Conservation (phyloP, 2,113 vertebrate species). For the Falcunculus frontatus region DNA sequence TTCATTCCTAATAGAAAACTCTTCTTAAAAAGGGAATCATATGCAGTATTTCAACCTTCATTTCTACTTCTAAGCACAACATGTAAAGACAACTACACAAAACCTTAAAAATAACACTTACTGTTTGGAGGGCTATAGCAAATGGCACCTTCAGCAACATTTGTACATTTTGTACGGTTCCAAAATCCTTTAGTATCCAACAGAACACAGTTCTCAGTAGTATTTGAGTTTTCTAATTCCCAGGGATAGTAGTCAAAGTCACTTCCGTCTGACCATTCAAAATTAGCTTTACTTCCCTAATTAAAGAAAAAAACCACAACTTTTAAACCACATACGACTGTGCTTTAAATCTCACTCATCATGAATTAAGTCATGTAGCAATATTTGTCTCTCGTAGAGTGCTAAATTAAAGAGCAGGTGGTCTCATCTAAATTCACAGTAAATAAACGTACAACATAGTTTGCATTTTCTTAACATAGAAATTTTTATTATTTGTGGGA, state of each 20-base stretch:
- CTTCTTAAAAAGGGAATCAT: neutral
- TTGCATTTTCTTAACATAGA: neutral
- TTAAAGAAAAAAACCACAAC: neutral
- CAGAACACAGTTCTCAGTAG: slow-evolving; percentile 76
- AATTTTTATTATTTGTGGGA: neutral
- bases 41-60: neutral
- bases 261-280: slow-evolving; percentile 94
- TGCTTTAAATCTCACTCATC: neutral
- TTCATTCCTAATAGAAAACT: neutral
- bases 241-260: slow-evolving; percentile 69
- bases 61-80: neutral
- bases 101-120: slow-evolving; percentile 48
- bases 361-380: neutral
- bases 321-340: neutral
- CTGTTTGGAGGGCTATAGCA: slow-evolving; percentile 79
- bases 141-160: slow-evolving; percentile 82
- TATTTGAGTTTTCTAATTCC: slow-evolving; percentile 46
- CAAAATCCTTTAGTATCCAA: slow-evolving; percentile 81
- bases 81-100: neutral
- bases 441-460: neutral
- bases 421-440: neutral
- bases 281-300: slow-evolving; percentile 74
- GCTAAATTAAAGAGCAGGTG: neutral
- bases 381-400: neutral
- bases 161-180: slow-evolving; percentile 74